These are phyloP conservation scores for Oxystoma pomonae DNA, from an alignment of 2,888 invertebrate genomes.

Conservation along the genomic window DNA sequence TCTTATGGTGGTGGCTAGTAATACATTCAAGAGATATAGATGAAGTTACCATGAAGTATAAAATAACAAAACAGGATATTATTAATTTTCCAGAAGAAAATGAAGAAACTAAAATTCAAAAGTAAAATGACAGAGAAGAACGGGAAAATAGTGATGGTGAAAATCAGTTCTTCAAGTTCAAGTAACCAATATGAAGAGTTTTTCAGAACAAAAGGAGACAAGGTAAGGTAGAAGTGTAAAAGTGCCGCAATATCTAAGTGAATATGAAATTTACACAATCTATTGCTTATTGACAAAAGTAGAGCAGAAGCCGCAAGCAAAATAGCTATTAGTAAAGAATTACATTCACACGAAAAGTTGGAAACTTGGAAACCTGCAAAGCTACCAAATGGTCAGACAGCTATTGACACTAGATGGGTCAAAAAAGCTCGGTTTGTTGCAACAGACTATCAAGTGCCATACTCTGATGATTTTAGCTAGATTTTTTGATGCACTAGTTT, in stretches of 20 bases:
- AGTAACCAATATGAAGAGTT: constrained; percentile 1
- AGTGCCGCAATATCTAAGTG: constrained; percentile 5
- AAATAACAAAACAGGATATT: not conserved
- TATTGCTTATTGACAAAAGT: constrained; percentile 5
- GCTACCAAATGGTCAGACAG: not conserved
- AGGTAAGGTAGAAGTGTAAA: constrained; percentile 7
- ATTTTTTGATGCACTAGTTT: not conserved
- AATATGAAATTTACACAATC: constrained; percentile 10
- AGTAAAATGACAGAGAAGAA: not conserved
- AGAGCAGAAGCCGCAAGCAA: too few relatives aligned
- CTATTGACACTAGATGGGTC: not conserved
- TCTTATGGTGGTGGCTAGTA: too few relatives aligned
- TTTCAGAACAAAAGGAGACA: not conserved
- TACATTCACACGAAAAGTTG: not conserved
- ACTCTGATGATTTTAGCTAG: not conserved
- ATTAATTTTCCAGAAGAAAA: not conserved
- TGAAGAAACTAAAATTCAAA: not conserved
- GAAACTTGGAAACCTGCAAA: not conserved
- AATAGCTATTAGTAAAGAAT: too few relatives aligned
- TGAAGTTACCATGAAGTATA: constrained; percentile 15
- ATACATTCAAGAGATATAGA: constrained; percentile 17
- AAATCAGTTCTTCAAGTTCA: not conserved
- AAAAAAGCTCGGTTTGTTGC: not conserved
- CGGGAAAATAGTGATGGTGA: not conserved
- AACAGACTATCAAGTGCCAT: not conserved